Evolutionary conservation across 1,140 invertebrate genomes (phyloP).

Genomic region (Homarus americanus): DNA sequence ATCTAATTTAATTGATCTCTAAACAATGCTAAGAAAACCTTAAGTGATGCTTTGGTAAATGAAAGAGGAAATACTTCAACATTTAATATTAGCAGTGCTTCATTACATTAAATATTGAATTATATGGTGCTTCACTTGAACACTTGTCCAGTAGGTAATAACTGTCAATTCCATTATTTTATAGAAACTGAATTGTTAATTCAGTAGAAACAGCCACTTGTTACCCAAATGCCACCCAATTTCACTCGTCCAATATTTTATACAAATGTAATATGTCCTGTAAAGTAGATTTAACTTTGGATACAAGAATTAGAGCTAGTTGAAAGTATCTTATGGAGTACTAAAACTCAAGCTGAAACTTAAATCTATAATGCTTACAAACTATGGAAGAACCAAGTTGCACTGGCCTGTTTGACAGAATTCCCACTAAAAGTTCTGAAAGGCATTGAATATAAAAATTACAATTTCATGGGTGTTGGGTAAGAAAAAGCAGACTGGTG

Average conservation of each 20-base stretch:
- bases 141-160: constrained; percentile 1
- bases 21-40: neutral
- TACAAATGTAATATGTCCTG: neutral
- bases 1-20: neutral
- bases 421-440: no score
- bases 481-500: no score
- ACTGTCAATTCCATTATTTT: neutral
- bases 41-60: neutral
- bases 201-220: neutral
- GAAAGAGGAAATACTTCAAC: neutral
- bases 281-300: constrained; percentile 24
- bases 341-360: no score
- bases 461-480: no score
- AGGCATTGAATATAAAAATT: no score
- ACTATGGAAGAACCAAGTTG: no score
- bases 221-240: constrained; percentile 34
- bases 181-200: neutral
- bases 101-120: neutral
- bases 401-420: no score
- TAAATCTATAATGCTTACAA: no score
- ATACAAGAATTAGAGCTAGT: constrained; percentile 4
- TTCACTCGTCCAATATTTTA: constrained; percentile 37
- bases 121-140: neutral
- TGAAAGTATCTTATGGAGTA: no score
- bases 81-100: neutral